Evolutionary conservation across 2,888 invertebrate genomes (phyloP).

Genomic region (Neoitamus cyanurus): DNA sequence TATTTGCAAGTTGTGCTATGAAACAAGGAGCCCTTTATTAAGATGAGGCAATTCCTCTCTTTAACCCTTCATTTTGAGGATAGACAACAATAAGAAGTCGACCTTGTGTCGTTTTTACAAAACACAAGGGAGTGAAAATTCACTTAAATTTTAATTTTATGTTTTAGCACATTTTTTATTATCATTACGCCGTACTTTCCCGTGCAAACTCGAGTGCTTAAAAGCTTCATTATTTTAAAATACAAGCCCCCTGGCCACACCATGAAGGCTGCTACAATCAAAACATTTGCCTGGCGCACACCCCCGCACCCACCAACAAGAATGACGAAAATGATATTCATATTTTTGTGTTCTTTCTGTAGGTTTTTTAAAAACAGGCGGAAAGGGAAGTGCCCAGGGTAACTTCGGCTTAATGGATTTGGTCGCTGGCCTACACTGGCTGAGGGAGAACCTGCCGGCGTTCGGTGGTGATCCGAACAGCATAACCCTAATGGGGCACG

Average conservation of each 20-base stretch:
- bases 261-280: not conserved
- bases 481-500: conserved; percentile 95
- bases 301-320: not conserved
- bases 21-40: no score
- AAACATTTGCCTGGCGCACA: not conserved
- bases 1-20: no score
- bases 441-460: conserved; percentile 91
- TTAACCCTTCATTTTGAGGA: no score
- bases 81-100: not conserved
- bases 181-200: not conserved
- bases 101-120: not conserved
- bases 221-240: not conserved
- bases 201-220: not conserved
- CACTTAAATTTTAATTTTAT: not conserved
- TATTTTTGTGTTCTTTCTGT: conserved; percentile 51
- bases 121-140: not conserved
- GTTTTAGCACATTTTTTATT: not conserved
- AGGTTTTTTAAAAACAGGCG: conserved; percentile 92
- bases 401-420: conserved; percentile 93
- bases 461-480: conserved; percentile 95
- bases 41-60: no score
- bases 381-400: conserved; percentile 88
- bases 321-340: not conserved
- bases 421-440: conserved; percentile 96
- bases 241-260: not conserved